phyloP scores from a whole-genome alignment of 2,113 vertebrate genomes.

The Oophaga pumilio region DNA sequence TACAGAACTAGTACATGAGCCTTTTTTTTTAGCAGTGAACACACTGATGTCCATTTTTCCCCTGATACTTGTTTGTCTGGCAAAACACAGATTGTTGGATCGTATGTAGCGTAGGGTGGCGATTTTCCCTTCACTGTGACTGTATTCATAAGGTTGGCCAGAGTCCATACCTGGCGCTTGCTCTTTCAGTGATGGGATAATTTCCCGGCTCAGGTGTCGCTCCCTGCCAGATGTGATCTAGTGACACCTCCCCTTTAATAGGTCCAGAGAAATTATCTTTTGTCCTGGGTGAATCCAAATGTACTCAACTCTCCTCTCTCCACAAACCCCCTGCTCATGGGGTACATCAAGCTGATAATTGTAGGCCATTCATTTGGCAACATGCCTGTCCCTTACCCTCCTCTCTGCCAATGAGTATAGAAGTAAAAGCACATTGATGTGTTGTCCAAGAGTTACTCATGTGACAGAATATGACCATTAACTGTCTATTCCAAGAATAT shows the following conservation, averaged over 20 bases:
- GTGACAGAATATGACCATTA: neutral
- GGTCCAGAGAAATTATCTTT: slow-evolving; percentile 45
- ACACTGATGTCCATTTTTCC: slow-evolving; percentile 16
- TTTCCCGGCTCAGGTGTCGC: slow-evolving; percentile 26
- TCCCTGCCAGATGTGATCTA: slow-evolving; percentile 49
- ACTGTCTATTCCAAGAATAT: neutral
- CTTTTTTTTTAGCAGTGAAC: neutral
- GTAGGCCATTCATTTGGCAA: slow-evolving; percentile 46
- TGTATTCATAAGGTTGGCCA: slow-evolving; percentile 35
- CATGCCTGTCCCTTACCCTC: slow-evolving; percentile 21
- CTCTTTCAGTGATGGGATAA: slow-evolving; percentile 40
- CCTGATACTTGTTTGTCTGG: slow-evolving; percentile 3
- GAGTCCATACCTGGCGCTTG: slow-evolving; percentile 35
- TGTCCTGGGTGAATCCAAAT: slow-evolving; percentile 45
- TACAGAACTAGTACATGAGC: neutral
- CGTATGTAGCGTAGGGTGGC: slow-evolving; percentile 13
- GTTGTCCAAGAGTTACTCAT: neutral
- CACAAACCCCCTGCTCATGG: slow-evolving; percentile 40
- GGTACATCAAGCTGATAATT: slow-evolving; percentile 51
- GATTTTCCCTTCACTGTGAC: slow-evolving; percentile 42
- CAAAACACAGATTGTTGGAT: neutral
- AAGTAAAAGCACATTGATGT: neutral
- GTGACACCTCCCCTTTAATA: slow-evolving; percentile 37
- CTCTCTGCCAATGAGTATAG: slow-evolving; percentile 24
- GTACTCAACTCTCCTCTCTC: slow-evolving; percentile 11